These are phyloP conservation scores for Chaenogobius annularis DNA, from an alignment of 2,113 vertebrate species.

Conservation along the genomic window DNA sequence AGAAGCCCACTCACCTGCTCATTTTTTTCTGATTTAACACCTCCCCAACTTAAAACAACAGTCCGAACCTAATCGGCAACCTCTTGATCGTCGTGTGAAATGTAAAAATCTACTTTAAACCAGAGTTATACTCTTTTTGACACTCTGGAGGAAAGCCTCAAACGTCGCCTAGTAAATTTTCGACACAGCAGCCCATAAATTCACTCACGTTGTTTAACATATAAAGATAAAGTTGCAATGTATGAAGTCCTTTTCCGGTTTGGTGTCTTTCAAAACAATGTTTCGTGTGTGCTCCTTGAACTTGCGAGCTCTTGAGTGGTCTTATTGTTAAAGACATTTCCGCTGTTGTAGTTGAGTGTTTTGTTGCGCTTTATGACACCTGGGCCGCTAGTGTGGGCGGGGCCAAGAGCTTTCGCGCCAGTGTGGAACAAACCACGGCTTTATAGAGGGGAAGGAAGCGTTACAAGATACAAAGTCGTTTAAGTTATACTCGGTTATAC, in stretches of 20 bases:
- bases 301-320: background rate
- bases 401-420: conserved; percentile 60
- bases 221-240: background rate
- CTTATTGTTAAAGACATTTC: conserved; percentile 38
- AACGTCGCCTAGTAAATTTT: background rate
- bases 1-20: background rate
- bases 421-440: conserved; percentile 39
- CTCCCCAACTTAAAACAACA: background rate
- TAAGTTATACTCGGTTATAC: background rate
- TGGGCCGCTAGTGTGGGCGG: conserved; percentile 6
- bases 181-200: background rate
- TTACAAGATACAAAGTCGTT: background rate
- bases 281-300: background rate
- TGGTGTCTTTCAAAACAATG: background rate
- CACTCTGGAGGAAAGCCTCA: background rate
- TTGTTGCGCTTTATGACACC: background rate
- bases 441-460: background rate
- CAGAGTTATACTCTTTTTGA: background rate
- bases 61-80: background rate
- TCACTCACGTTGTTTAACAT: background rate
- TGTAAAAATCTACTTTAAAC: background rate
- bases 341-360: background rate
- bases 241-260: background rate
- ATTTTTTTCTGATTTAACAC: background rate
- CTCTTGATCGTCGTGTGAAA: background rate